Evolutionary conservation across 2,113 vertebrate species (phyloP).

Genomic region (Gymnorhina tibicen): DNA sequence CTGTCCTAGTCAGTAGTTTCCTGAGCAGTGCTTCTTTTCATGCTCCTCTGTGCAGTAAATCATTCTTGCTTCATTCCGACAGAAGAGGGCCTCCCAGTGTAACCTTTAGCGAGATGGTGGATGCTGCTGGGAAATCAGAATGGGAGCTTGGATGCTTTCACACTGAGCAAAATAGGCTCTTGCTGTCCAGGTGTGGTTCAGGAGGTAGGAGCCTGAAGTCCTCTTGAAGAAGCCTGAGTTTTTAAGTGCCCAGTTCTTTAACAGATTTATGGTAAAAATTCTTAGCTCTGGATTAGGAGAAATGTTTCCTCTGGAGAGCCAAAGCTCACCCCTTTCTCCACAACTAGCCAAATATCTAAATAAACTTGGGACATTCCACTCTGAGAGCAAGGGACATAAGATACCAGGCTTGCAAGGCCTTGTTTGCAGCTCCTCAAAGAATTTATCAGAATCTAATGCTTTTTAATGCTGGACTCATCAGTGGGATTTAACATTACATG

Average conservation of each 20-base stretch:
- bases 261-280: neutral
- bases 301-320: neutral
- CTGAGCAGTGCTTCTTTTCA: neutral
- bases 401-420: neutral
- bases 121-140: neutral
- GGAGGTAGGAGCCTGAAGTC: neutral
- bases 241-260: neutral
- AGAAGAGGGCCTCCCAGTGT: conserved; percentile 42
- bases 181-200: neutral
- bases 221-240: neutral
- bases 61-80: neutral
- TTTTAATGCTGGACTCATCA: neutral
- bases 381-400: neutral
- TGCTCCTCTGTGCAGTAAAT: neutral
- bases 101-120: neutral
- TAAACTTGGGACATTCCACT: neutral
- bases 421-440: neutral
- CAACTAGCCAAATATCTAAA: neutral
- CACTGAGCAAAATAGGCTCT: neutral
- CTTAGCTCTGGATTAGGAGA: neutral
- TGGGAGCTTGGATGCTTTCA: neutral
- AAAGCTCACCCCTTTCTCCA: neutral
- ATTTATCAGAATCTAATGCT: neutral
- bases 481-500: neutral
- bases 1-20: neutral